These are phyloP conservation scores for Crematogaster levior DNA, from an alignment of 2,888 invertebrate genomes.

Conservation along the genomic window DNA sequence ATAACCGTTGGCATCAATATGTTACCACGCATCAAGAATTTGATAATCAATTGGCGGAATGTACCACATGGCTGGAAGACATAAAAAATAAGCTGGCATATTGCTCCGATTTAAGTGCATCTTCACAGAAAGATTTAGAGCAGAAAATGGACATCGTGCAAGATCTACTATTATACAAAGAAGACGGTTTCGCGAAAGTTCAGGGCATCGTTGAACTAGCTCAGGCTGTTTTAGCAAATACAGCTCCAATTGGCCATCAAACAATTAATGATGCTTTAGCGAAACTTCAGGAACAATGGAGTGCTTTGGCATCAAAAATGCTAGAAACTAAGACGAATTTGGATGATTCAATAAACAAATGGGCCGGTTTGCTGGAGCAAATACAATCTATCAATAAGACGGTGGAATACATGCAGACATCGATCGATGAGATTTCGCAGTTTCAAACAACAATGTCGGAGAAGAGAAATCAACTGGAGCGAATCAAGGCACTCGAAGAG, in stretches of 20 bases:
- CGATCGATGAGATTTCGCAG: constrained; percentile 90
- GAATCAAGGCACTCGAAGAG: constrained; percentile 94
- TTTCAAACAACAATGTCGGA: constrained; percentile 94
- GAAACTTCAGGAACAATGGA: constrained; percentile 96
- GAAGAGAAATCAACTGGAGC: constrained; percentile 94
- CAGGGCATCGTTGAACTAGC: constrained; percentile 96
- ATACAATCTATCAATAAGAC: constrained; percentile 94
- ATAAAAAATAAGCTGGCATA: constrained; percentile 94
- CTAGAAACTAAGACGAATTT: constrained; percentile 95
- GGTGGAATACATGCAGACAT: constrained; percentile 92
- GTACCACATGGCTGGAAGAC: constrained; percentile 93
- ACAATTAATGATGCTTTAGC: constrained; percentile 94
- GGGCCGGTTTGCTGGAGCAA: constrained; percentile 96
- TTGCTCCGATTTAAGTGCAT: constrained; percentile 93
- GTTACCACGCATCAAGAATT: constrained; percentile 95
- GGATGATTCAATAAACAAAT: constrained; percentile 96
- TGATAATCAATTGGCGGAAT: constrained; percentile 92
- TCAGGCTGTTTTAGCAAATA: constrained; percentile 96
- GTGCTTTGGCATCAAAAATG: constrained; percentile 94
- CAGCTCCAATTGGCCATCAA: constrained; percentile 95
- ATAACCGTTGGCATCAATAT: constrained; percentile 96
- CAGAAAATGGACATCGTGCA: constrained; percentile 94
- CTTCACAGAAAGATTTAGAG: constrained; percentile 94
- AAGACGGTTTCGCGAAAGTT: constrained; percentile 95
- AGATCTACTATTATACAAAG: constrained; percentile 95